phyloP scores from a whole-genome alignment of 2,797 vertebrate species.

The Anolis apletophallus region DNA sequence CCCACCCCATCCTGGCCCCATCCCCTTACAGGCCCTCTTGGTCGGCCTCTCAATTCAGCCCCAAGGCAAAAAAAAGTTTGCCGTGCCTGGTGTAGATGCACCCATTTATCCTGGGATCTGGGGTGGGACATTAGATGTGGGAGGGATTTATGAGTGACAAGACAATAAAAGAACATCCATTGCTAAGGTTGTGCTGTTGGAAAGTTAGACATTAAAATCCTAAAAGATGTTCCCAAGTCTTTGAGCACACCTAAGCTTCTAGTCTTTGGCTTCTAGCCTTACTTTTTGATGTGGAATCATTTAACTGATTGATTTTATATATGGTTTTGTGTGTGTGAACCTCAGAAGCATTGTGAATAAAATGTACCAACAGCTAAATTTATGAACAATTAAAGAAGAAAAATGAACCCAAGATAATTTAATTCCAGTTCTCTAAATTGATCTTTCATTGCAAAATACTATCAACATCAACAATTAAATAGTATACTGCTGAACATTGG shows the following conservation, averaged over 20 bases:
- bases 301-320: not conserved
- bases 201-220: not conserved
- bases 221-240: not conserved
- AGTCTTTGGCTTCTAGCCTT: not conserved
- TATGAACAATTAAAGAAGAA: slow-evolving; percentile 11
- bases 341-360: slow-evolving; percentile 33
- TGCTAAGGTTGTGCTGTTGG: not conserved
- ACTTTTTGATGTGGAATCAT: slow-evolving; percentile 37
- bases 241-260: not conserved
- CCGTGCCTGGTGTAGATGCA: no score
- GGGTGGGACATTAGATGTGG: not conserved
- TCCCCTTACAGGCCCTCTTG: no score
- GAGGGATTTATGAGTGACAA: not conserved
- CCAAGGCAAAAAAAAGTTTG: no score
- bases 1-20: no score
- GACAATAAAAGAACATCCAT: not conserved
- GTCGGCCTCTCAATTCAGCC: no score
- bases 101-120: not conserved
- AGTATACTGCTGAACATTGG: not conserved
- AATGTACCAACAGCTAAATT: slow-evolving; percentile 39
- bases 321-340: slow-evolving; percentile 38
- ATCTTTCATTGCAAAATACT: slow-evolving; percentile 5
- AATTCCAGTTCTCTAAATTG: slow-evolving; percentile 18
- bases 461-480: slow-evolving; percentile 8
- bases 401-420: slow-evolving; percentile 7